Evolutionary conservation across 2,113 vertebrate genomes (phyloP).

Genomic region (Nettapus auritus): DNA sequence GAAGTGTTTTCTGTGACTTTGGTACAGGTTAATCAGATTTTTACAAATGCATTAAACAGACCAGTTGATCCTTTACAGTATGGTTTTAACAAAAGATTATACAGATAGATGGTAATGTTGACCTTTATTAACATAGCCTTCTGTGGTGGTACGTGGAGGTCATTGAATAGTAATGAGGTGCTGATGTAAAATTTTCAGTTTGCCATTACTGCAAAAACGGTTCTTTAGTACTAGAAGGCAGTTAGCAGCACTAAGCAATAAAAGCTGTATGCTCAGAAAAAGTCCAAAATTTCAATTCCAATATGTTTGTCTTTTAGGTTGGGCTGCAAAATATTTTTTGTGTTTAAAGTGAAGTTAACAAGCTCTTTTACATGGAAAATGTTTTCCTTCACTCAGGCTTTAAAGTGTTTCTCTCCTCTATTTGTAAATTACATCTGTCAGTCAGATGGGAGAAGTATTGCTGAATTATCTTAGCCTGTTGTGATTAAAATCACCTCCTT

Average conservation of each 20-base stretch:
- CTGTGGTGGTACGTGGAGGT: constrained; percentile 20
- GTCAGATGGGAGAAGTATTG: constrained; percentile 1
- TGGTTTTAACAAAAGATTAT: not conserved
- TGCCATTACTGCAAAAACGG: not conserved
- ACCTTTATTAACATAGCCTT: constrained; percentile 28
- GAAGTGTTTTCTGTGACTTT: constrained; percentile 9
- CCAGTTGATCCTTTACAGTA: constrained; percentile 1
- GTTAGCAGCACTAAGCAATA: constrained; percentile 1
- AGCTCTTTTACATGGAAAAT: constrained; percentile 13
- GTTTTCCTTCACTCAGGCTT: constrained; percentile 26
- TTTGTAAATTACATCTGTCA: constrained; percentile 44
- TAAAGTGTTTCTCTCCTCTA: not conserved
- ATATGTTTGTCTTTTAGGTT: not conserved
- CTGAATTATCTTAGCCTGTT: not conserved
- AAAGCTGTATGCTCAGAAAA: constrained; percentile 38
- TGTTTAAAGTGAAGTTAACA: not conserved
- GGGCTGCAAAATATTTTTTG: not conserved
- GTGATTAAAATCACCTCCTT: not conserved
- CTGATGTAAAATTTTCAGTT: constrained; percentile 17
- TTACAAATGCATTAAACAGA: not conserved
- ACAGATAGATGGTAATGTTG: constrained; percentile 17
- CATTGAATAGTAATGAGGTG: not conserved
- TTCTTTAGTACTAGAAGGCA: not conserved
- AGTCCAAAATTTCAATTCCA: constrained; percentile 38
- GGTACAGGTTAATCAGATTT: not conserved